Evolutionary conservation across 2,888 invertebrate genomes (phyloP).

Genomic region (Tachystola acroxantha): DNA sequence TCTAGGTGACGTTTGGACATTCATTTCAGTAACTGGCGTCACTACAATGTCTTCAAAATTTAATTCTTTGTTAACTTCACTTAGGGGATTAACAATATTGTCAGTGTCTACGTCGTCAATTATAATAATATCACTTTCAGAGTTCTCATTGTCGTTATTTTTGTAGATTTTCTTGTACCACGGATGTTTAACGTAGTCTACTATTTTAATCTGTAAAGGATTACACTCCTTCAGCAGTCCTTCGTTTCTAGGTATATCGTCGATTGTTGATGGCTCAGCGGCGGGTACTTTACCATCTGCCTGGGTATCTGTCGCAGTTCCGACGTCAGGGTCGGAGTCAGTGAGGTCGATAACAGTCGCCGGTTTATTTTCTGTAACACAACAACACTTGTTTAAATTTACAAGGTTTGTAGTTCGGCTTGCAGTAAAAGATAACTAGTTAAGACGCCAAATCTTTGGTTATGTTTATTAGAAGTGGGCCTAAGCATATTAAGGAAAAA

Average conservation of each 20-base stretch:
- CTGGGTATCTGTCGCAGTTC: neutral
- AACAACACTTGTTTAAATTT: no score
- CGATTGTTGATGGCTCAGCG: no score
- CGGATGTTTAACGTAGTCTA: slow-evolving; percentile 22
- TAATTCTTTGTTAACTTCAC: neutral
- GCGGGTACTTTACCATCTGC: slow-evolving; percentile 12
- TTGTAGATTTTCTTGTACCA: slow-evolving; percentile 13
- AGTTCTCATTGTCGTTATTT: neutral
- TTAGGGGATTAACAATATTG: neutral
- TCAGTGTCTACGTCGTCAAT: neutral
- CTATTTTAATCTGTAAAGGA: slow-evolving; percentile 19
- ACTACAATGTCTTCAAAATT: neutral
- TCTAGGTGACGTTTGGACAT: neutral
- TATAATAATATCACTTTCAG: neutral
- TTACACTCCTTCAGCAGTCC: slow-evolving; percentile 16
- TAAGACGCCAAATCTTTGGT: no score
- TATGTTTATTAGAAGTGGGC: no score
- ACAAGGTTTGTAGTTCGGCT: no score
- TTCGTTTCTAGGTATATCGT: slow-evolving; percentile 16
- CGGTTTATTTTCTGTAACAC: neutral
- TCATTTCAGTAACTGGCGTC: neutral
- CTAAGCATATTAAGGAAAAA: no score
- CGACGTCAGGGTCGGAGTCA: slow-evolving; percentile 3
- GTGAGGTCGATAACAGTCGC: neutral
- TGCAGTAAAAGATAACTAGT: no score